phyloP scores from a whole-genome alignment of 2,113 vertebrate genomes.

The Hippoglossus stenolepis region DNA sequence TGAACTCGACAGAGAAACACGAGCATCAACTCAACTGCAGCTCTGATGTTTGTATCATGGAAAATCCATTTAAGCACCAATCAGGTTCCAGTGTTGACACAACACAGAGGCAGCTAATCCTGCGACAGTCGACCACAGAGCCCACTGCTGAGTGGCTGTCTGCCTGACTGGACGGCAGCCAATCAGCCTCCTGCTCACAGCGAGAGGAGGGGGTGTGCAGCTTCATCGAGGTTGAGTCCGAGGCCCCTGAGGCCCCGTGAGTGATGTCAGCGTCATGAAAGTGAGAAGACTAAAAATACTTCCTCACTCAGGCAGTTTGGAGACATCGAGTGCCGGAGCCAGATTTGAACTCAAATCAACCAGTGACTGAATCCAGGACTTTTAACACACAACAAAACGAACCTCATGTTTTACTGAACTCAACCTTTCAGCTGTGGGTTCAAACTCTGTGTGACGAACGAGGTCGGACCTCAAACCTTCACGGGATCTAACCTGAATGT shows the following conservation, averaged over 20 bases:
- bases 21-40: constrained; percentile 1
- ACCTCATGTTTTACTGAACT: too few species aligned
- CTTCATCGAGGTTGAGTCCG: constrained; percentile 5
- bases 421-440: too few species aligned
- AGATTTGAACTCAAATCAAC: background rate
- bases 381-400: background rate
- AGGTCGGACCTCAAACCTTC: too few species aligned
- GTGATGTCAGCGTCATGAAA: constrained; percentile 27
- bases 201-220: background rate
- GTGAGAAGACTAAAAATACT: constrained; percentile 64
- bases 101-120: constrained; percentile 49
- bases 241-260: background rate
- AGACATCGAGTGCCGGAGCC: background rate
- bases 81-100: constrained; percentile 41
- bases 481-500: too few species aligned
- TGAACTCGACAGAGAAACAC: too few species aligned
- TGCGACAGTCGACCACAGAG: constrained; percentile 4
- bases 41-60: constrained; percentile 20
- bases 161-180: constrained; percentile 41
- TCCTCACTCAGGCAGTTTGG: constrained; percentile 4
- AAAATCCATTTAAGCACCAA: constrained; percentile 42
- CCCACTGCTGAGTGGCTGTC: constrained; percentile 31
- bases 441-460: too few species aligned
- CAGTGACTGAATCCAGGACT: background rate
- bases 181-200: constrained; percentile 14